Evolutionary conservation across 1,140 invertebrate species (phyloP).

Genomic region (Temnothorax curvispinosus): DNA sequence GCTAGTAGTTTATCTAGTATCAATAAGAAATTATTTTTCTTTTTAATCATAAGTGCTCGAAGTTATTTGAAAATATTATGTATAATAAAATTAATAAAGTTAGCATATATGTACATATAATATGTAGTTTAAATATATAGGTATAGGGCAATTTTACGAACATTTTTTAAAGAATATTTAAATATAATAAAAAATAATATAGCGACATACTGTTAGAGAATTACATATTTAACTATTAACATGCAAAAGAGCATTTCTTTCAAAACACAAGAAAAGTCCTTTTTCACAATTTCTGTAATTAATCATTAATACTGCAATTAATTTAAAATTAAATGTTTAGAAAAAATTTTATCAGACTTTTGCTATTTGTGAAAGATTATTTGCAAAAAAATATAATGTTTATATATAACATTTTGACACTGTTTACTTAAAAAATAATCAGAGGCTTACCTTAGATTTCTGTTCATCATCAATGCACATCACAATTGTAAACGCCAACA

Average conservation of each 20-base stretch:
- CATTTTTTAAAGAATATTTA: not conserved
- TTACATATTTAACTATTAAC: not conserved
- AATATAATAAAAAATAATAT: not conserved
- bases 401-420: not conserved
- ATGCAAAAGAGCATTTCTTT: not conserved
- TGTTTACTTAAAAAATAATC: slow-evolving; percentile 5
- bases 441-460: not conserved
- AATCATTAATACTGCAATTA: not conserved
- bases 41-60: not conserved
- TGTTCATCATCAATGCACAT: not conserved
- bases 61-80: not conserved
- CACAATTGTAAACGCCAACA: not conserved
- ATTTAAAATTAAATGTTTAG: not conserved
- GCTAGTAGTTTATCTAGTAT: not conserved
- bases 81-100: slow-evolving; percentile 2
- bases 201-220: not conserved
- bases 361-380: not conserved
- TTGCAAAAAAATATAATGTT: not conserved
- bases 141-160: not conserved
- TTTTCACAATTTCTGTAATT: slow-evolving; percentile 5
- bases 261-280: not conserved
- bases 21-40: not conserved
- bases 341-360: not conserved
- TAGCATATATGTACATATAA: not conserved
- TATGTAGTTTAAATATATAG: not conserved